Percentiles rank a stretch among this genome's conserved stretches.
Conservation (phyloP, 1,140 invertebrate genomes). For the Orius insidiosus region DNA sequence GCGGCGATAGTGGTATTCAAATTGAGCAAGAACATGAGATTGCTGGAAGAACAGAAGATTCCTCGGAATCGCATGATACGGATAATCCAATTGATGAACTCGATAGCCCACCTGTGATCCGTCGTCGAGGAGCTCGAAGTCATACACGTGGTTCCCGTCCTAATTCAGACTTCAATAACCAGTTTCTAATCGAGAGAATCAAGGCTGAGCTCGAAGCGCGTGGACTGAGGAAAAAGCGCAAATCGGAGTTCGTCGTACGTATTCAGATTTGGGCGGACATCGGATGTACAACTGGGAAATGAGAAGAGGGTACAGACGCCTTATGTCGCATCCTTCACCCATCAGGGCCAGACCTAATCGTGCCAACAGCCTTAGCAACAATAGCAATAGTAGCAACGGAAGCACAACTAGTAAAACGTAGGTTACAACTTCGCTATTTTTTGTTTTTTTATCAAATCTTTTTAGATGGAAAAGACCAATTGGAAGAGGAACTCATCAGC, state of each 20-base stretch:
- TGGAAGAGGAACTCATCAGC: conserved; percentile 31
- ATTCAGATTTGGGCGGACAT: conserved; percentile 40
- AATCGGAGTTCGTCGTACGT: conserved; percentile 36
- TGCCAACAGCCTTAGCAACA: conserved; percentile 5
- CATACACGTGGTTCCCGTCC: conserved; percentile 27
- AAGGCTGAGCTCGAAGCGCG: conserved; percentile 38
- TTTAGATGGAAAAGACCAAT: conserved; percentile 19
- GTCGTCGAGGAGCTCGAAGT: conserved; percentile 18
- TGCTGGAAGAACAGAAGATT: conserved; percentile 33
- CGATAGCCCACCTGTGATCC: conserved; percentile 34
- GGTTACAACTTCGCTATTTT: conserved; percentile 14
- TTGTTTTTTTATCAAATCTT: too few species aligned
- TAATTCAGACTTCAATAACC: conserved; percentile 40
- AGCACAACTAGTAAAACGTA: background rate
- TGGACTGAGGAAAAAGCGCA: conserved; percentile 20
- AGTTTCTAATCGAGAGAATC: conserved; percentile 40
- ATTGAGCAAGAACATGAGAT: conserved; percentile 35
- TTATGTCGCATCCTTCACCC: conserved; percentile 43
- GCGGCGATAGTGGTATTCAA: conserved; percentile 56
- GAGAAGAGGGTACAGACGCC: conserved; percentile 31
- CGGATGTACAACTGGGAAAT: conserved; percentile 37
- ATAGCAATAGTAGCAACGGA: conserved; percentile 4
- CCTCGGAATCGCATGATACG: conserved; percentile 42
- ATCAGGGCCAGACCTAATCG: conserved; percentile 35
- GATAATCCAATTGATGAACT: conserved; percentile 34